Percentiles rank a stretch among this genome's conserved stretches.
phyloP scores from a whole-genome alignment of 2,888 invertebrate genomes.

The Andrena haemorrhoa region DNA sequence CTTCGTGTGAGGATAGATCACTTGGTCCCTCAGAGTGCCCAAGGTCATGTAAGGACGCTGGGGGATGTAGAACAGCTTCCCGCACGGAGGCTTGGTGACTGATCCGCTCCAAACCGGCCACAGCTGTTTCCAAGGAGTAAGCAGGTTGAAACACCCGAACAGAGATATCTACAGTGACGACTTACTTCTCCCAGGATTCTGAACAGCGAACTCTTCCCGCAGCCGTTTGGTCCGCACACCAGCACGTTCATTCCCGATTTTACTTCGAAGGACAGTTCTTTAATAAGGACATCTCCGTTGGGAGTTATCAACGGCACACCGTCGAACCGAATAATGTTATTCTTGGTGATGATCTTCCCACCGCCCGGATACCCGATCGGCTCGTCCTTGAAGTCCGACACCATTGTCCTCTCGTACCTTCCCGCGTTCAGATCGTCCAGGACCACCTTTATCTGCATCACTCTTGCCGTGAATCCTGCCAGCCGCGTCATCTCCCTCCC shows the following conservation, averaged over 20 bases:
- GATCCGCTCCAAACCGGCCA: constrained; percentile 99
- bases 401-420: constrained; percentile 90
- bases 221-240: constrained; percentile 99
- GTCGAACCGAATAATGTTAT: constrained; percentile 96
- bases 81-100: constrained; percentile 97
- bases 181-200: constrained; percentile 95
- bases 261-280: constrained; percentile 96
- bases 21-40: constrained; percentile 96
- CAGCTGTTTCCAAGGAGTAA: constrained; percentile 85
- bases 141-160: background rate
- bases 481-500: constrained; percentile 97
- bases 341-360: constrained; percentile 92
- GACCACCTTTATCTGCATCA: constrained; percentile 95
- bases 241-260: constrained; percentile 97
- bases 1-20: constrained; percentile 97
- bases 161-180: background rate
- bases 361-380: constrained; percentile 87
- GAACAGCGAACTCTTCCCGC: constrained; percentile 99
- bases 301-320: constrained; percentile 98
- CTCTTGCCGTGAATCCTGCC: constrained; percentile 97
- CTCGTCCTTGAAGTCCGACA: constrained; percentile 87
- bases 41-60: constrained; percentile 99
- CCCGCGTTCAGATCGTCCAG: constrained; percentile 93
- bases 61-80: constrained; percentile 98
- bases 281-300: constrained; percentile 97